Conservation (phyloP, 2,888 invertebrate species). For the Bruchidius siliquastri region DNA sequence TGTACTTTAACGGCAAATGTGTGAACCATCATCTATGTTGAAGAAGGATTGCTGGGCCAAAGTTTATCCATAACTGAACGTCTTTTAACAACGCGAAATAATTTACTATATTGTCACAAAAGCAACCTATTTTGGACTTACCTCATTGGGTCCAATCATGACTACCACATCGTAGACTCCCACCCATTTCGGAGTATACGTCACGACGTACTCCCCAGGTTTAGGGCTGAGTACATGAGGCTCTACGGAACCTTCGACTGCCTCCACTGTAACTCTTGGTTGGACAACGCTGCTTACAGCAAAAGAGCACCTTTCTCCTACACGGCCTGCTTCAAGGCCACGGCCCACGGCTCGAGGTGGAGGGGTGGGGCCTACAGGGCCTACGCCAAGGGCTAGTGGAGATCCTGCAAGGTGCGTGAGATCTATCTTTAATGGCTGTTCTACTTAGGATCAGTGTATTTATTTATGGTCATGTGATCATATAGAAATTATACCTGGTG, state of each 20-base stretch:
- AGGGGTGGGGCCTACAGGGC: slow-evolving; percentile 56
- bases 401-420: slow-evolving; percentile 34
- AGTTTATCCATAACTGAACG: no score
- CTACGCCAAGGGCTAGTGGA: slow-evolving; percentile 56
- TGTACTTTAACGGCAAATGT: no score
- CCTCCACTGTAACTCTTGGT: slow-evolving; percentile 60
- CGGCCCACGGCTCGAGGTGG: slow-evolving; percentile 61
- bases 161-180: slow-evolving; percentile 88
- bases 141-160: slow-evolving; percentile 48
- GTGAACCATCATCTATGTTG: no score
- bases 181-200: slow-evolving; percentile 87
- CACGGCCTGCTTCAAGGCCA: slow-evolving; percentile 63
- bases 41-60: no score
- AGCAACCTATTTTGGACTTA: slow-evolving; percentile 26
- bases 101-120: no score
- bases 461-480: no score
- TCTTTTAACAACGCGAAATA: no score
- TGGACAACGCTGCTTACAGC: slow-evolving; percentile 59
- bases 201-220: slow-evolving; percentile 81
- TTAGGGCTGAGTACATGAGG: slow-evolving; percentile 49
- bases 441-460: no score
- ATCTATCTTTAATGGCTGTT: no score
- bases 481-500: no score
- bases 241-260: slow-evolving; percentile 54
- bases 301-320: slow-evolving; percentile 68